Base-by-base conservation (phyloP, 2,797 vertebrate species). In the Syngnathus acus region DNA sequence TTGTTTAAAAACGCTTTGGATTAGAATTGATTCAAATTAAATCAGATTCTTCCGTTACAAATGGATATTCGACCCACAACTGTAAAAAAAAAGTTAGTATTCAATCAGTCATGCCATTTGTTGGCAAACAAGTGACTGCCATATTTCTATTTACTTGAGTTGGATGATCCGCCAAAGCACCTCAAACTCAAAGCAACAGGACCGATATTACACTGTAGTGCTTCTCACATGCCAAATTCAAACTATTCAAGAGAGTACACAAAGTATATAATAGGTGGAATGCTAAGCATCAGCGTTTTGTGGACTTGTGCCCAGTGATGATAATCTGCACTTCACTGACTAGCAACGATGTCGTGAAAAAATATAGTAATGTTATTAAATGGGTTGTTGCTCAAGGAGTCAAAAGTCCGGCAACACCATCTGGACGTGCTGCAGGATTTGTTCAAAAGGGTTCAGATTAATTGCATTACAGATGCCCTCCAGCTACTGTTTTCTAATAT, bases 261-360 rank as follows among this genome's bases (percentile, higher is more conserved):
- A 77, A 42, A 72, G 57, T 65, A 19, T 62, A 73, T 57, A 76
- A 61, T 19, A 71, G 66, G 62, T 66, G 72, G 9, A 61, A 7
- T 39, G 62, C 71, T 84, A 83, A 82, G 81, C 83, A 80, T 82
- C 73, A 55, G 43, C 68, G 71, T 76, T 72, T 75, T 70, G 59
- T 69, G 45, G 45, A 47, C 16, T 14, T 47, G 3, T 16, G 45
- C 45, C 45, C 16, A 17, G 45, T 10, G 45, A 48, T 48, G 45
- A 47, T 4, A 47, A 47, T 16, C 45, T 4, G 45, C 14, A 13
- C 16, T 48, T 48, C 47, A 17, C 2, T 48, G 47, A 48, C 47
- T n/a, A n/a, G 8, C n/a, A 21, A n/a, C 21, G 19, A 51, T 7
- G 50, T 51, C 7, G 19, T 9, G n/a, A n/a, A 51, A n/a, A 51